Percentiles rank a stretch among this genome's conserved stretches.
phyloP scores from a whole-genome alignment of 2,888 invertebrate genomes.

The Tenodera sinensis region DNA sequence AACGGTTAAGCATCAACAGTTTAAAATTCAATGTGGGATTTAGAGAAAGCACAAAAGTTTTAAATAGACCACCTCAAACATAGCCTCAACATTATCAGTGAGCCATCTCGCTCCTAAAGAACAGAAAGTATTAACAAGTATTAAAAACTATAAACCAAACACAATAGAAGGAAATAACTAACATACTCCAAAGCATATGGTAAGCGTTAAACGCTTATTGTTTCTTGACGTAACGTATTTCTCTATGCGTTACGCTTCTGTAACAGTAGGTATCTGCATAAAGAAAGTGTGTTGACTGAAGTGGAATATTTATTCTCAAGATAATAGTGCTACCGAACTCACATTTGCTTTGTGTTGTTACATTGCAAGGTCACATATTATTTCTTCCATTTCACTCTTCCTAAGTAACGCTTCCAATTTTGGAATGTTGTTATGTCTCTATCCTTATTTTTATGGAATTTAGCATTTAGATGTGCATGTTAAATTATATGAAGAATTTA shows the following conservation, averaged over 20 bases:
- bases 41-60: too few species aligned
- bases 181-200: neutral
- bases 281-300: neutral
- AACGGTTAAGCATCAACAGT: too few species aligned
- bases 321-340: neutral
- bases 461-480: too few species aligned
- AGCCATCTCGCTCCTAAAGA: too few species aligned
- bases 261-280: neutral
- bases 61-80: too few species aligned
- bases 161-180: neutral
- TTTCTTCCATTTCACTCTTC: too few species aligned
- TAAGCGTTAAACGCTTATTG: neutral
- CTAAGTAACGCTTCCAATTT: too few species aligned
- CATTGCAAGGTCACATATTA: neutral
- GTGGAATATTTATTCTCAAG: neutral
- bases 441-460: too few species aligned
- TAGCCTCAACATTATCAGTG: too few species aligned
- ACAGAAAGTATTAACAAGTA: neutral
- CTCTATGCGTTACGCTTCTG: neutral
- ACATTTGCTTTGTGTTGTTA: neutral
- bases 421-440: too few species aligned
- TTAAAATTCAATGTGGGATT: too few species aligned
- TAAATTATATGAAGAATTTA: too few species aligned
- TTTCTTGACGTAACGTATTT: neutral
- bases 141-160: neutral